Evolutionary conservation across 2,888 invertebrate species (phyloP).

Genomic region (Cataglyphis livida): DNA sequence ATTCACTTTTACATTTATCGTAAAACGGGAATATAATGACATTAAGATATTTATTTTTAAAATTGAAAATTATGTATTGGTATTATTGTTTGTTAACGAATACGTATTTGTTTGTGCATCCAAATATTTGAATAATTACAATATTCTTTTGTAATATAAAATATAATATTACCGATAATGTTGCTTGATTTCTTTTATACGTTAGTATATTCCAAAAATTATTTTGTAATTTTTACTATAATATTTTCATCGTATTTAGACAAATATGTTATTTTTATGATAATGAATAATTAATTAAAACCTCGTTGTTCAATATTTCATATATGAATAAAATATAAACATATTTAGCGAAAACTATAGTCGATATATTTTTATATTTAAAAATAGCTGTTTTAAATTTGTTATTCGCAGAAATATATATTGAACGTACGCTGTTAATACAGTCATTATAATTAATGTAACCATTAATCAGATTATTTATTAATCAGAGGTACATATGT

Average conservation of each 20-base stretch:
- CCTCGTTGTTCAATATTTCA: background rate
- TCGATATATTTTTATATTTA: background rate
- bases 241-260: background rate
- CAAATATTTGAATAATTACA: background rate
- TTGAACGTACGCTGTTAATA: background rate
- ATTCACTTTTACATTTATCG: background rate
- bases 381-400: background rate
- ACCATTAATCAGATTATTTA: background rate
- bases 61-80: background rate
- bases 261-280: background rate
- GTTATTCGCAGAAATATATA: background rate
- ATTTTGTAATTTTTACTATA: background rate
- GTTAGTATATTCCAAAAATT: background rate
- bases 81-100: too few relatives aligned
- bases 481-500: background rate
- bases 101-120: background rate
- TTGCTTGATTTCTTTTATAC: too few relatives aligned
- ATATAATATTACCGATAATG: background rate
- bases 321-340: slow-evolving; percentile 5
- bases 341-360: background rate
- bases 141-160: background rate
- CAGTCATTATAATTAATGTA: background rate
- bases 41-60: background rate
- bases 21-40: background rate
- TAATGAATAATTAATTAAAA: background rate